Evolutionary conservation across 2,113 vertebrate species (phyloP).

Genomic region (Rhea americana): DNA sequence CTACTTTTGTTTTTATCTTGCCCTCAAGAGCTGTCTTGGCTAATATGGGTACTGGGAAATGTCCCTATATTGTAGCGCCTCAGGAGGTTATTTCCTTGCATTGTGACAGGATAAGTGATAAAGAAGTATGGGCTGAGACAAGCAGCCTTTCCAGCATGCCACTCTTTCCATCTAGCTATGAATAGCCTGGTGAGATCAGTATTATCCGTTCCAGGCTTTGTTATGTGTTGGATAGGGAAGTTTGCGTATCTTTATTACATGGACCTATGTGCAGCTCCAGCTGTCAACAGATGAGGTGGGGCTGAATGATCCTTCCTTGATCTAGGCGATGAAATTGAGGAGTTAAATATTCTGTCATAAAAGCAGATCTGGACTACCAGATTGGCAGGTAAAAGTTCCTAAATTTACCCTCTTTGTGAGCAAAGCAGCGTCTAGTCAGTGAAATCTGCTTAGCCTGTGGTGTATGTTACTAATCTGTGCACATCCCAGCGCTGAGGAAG

Average conservation of each 20-base stretch:
- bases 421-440: not conserved
- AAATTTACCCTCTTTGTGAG: not conserved
- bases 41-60: not conserved
- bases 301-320: not conserved
- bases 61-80: not conserved
- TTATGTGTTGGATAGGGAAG: not conserved
- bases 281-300: not conserved
- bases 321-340: not conserved
- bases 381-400: not conserved
- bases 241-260: conserved; percentile 26
- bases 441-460: not conserved
- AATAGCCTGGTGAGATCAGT: conserved; percentile 12
- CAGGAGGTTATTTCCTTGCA: conserved; percentile 34
- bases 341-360: not conserved
- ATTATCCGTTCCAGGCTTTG: not conserved
- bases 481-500: not conserved
- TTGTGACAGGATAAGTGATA: not conserved
- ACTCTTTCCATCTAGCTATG: conserved; percentile 11
- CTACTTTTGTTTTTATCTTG: not conserved
- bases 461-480: not conserved
- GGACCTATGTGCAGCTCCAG: not conserved
- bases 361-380: not conserved
- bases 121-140: not conserved
- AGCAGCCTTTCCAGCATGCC: not conserved
- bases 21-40: not conserved